Percentiles rank a stretch among this genome's conserved stretches.
Evolutionary conservation across 2,888 invertebrate species (phyloP).

Genomic region (Coronaproctus castanopsis): DNA sequence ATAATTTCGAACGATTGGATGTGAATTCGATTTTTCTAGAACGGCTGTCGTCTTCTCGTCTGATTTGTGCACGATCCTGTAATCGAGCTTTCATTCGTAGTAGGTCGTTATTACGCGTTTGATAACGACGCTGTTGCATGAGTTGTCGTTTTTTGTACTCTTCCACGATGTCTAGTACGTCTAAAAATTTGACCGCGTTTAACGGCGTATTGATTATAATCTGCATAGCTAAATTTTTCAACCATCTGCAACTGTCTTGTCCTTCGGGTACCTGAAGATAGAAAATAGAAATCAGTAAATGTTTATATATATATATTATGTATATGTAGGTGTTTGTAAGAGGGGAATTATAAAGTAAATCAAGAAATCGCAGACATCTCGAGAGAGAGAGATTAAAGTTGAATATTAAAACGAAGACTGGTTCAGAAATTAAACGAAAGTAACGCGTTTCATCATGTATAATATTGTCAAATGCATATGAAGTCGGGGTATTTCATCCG

Average conservation of each 20-base stretch:
- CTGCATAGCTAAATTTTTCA: slow-evolving; percentile 50
- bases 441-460: too few relatives aligned
- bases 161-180: slow-evolving; percentile 42
- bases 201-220: slow-evolving; percentile 53
- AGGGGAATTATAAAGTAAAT: too few relatives aligned
- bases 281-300: slow-evolving; percentile 17
- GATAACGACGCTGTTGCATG: background rate
- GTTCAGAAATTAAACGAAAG: too few relatives aligned
- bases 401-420: too few relatives aligned
- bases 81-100: background rate
- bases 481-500: too few relatives aligned
- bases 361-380: too few relatives aligned
- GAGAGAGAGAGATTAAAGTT: too few relatives aligned
- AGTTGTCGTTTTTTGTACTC: slow-evolving; percentile 6
- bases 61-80: background rate
- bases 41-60: background rate
- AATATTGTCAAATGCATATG: too few relatives aligned
- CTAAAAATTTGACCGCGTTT: slow-evolving; percentile 37
- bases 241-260: slow-evolving; percentile 50
- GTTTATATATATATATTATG: too few relatives aligned
- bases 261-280: slow-evolving; percentile 46
- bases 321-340: too few relatives aligned
- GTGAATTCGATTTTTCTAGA: background rate
- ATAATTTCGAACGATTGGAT: background rate
- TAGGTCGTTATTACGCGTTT: background rate